phyloP scores from a whole-genome alignment of 2,888 invertebrate species.

The Scrobipalpa costella region DNA sequence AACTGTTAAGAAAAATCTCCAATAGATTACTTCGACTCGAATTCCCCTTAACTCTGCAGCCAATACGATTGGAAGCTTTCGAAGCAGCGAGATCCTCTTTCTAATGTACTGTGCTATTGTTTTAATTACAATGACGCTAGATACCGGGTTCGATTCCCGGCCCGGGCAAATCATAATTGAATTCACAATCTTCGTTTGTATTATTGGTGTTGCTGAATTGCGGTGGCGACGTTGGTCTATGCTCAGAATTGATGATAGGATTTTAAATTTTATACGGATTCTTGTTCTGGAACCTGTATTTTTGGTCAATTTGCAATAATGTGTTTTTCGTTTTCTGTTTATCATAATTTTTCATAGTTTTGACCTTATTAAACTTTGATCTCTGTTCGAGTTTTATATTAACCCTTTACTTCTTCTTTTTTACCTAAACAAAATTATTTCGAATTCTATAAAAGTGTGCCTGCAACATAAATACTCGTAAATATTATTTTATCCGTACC shows the following conservation, averaged over 20 bases:
- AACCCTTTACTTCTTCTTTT: no score
- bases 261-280: neutral
- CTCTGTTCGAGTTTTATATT: no score
- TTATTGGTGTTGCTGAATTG: conserved; percentile 8
- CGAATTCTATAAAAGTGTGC: no score
- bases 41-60: conserved; percentile 18
- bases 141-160: conserved; percentile 18
- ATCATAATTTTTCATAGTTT: no score
- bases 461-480: no score
- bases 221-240: neutral
- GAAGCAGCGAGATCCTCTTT: conserved; percentile 30
- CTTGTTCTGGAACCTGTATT: no score
- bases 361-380: no score
- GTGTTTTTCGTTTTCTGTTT: no score
- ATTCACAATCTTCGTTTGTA: conserved; percentile 17
- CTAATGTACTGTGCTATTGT: conserved; percentile 31
- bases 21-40: neutral
- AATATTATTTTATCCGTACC: no score
- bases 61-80: conserved; percentile 27
- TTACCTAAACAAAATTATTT: no score
- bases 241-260: neutral
- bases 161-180: conserved; percentile 28
- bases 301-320: no score
- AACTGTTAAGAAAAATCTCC: neutral
- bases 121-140: conserved; percentile 27